Evolutionary conservation across 1,140 invertebrate species (phyloP), one percentile per base, ranked within the genome.

Genomic region (Leucophenga varia): DNA sequence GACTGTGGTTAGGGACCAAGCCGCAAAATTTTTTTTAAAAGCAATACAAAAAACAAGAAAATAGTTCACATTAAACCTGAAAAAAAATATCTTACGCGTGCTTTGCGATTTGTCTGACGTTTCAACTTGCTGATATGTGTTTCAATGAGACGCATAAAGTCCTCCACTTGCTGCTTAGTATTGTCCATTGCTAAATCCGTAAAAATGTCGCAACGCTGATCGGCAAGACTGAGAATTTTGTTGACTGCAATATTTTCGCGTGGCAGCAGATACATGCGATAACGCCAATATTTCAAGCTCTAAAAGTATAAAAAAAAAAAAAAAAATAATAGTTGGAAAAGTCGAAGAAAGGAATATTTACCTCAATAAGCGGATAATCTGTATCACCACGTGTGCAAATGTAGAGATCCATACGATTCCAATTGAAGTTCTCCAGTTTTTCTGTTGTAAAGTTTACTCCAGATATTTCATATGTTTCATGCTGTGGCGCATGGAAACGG

Each of bases 321-420:
- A 17, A 9, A 3, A 46, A 10, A 21, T n/a, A 13, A 8, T 19
- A 31, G n/a, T n/a, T n/a, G n/a, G n/a, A n/a, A n/a, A n/a, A n/a
- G n/a, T n/a, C n/a, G n/a, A n/a, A n/a, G n/a, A n/a, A n/a, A n/a
- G n/a, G n/a, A n/a, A 19, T n/a, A 37, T 35, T 45, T 71, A 91
- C 90, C 79, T 95, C 91, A 54, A 87, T 85, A 16, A 96, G 79
- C 19, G 85, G 79, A 76, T 91, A 95, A 70, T 95, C 93, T 0
- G 87, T 90, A 72, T 96, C 93, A 5, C 94, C 93, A 37, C 90
- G 79, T 1, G 91, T 93, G 71, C 93, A 96, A 47, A 97, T 93
- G 71, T 97, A 97, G 74, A 97, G 90, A 77, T 98, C 95, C 76
- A 97, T 82, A 76, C 95, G 95, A 79, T 97, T 98, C 95, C 95